Conservation (phyloP, 1,140 invertebrate genomes). For the Orchesella cincta region DNA sequence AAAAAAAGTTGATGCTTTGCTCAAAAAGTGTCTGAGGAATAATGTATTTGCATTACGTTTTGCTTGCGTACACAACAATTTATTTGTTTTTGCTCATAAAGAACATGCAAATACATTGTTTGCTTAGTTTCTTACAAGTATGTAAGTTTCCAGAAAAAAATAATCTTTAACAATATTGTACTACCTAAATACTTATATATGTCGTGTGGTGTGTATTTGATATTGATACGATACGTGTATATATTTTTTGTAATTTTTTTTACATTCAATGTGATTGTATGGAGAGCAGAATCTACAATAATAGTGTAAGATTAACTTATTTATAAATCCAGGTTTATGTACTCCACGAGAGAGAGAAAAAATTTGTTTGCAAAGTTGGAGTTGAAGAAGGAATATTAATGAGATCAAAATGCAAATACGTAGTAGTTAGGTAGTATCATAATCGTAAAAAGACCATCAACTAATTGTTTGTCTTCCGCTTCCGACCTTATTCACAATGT, state of each 20-base stretch:
- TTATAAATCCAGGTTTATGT: neutral
- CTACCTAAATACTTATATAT: neutral
- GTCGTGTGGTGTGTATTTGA: too few species aligned
- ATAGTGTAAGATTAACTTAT: neutral
- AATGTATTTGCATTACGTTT: neutral
- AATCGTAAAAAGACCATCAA: neutral
- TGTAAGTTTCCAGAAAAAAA: neutral
- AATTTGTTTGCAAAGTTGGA: neutral
- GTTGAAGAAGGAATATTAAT: neutral
- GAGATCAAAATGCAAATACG: conserved; percentile 9
- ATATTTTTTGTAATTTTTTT: conserved; percentile 23
- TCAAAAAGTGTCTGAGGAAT: conserved; percentile 22
- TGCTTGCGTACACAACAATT: neutral
- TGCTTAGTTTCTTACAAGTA: neutral
- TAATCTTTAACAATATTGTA: neutral
- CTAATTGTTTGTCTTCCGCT: conserved; percentile 11
- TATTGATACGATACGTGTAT: neutral
- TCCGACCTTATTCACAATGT: neutral
- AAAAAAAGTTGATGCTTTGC: conserved; percentile 20
- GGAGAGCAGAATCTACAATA: neutral
- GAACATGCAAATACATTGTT: neutral
- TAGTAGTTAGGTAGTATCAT: neutral
- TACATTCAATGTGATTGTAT: conserved; percentile 12
- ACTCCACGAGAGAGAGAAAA: neutral
- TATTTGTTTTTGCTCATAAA: conserved; percentile 22